Conservation (phyloP, 2,113 vertebrate species). For the Cyprinodon tularosa region DNA sequence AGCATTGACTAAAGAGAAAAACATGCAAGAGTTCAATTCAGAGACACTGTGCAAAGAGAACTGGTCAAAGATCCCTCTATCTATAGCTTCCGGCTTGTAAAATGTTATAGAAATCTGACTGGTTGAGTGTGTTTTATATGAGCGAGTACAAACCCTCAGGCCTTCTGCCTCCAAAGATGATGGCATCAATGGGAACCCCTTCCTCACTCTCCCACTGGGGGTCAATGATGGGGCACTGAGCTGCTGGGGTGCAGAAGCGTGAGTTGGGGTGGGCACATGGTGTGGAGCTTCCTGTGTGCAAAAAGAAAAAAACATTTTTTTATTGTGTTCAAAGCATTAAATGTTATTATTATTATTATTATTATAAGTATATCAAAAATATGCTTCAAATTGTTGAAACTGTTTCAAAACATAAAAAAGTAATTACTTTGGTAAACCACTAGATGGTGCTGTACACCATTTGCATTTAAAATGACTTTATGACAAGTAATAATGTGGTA, state of each 20-base stretch:
- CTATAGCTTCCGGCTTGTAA: no score
- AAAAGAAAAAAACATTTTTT: background rate
- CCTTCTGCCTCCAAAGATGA: conserved; percentile 95
- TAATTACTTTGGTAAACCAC: background rate
- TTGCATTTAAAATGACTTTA: background rate
- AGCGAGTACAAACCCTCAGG: conserved; percentile 82
- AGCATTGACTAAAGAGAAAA: no score
- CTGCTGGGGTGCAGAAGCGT: conserved; percentile 92
- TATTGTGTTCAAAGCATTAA: background rate
- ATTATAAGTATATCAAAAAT: background rate
- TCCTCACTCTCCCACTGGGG: conserved; percentile 91
- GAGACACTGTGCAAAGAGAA: no score
- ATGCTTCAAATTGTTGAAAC: background rate
- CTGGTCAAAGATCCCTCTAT: no score
- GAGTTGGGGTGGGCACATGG: conserved; percentile 95
- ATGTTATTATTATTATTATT: background rate
- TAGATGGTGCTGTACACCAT: conserved; percentile 17
- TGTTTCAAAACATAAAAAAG: background rate
- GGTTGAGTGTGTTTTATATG: background rate
- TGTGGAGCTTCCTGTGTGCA: conserved; percentile 65
- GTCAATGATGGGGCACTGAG: conserved; percentile 96
- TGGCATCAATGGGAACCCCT: conserved; percentile 93
- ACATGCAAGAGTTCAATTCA: no score
- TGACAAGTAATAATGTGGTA: background rate
- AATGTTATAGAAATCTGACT: background rate